phyloP scores from a whole-genome alignment of 2,888 invertebrate species.

The Leucozona laternaria region DNA sequence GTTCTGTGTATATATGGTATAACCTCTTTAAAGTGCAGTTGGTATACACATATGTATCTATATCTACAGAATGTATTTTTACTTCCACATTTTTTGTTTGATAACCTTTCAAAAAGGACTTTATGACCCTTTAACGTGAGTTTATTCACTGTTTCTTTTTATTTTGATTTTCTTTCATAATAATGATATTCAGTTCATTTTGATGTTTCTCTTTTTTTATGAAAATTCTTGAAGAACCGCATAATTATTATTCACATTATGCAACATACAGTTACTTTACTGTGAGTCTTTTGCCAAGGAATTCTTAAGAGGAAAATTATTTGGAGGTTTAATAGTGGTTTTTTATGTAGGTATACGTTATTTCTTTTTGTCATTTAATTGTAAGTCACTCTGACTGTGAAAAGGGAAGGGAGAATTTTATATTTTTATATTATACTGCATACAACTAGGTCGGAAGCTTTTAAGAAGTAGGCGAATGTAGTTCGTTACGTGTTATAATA shows the following conservation, averaged over 20 bases:
- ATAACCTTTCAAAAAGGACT: conserved; percentile 56
- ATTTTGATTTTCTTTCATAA: conserved; percentile 20
- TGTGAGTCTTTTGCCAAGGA: conserved; percentile 14
- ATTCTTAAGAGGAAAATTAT: conserved; percentile 4
- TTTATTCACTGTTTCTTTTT: conserved; percentile 32
- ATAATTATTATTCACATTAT: conserved; percentile 30
- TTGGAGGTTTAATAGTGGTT: conserved; percentile 8
- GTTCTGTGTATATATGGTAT: no score
- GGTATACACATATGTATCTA: not conserved
- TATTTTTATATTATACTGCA: conserved; percentile 6
- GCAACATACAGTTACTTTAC: conserved; percentile 11
- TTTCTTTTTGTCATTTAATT: conserved; percentile 14
- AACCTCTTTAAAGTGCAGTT: conserved; percentile 45
- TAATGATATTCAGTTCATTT: not conserved
- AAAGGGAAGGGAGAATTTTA: not conserved
- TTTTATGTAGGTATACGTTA: conserved; percentile 19
- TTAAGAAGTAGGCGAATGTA: not conserved
- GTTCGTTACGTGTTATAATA: not conserved
- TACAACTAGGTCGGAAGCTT: not conserved
- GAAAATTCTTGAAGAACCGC: not conserved
- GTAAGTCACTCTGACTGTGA: not conserved
- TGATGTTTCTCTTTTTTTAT: not conserved
- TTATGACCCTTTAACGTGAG: conserved; percentile 60
- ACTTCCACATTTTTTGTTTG: conserved; percentile 33
- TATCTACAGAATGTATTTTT: conserved; percentile 17